Base-by-base conservation (phyloP, 92 coral and sea anemone genomes). In the Chrysogorgia sp. region DNA sequence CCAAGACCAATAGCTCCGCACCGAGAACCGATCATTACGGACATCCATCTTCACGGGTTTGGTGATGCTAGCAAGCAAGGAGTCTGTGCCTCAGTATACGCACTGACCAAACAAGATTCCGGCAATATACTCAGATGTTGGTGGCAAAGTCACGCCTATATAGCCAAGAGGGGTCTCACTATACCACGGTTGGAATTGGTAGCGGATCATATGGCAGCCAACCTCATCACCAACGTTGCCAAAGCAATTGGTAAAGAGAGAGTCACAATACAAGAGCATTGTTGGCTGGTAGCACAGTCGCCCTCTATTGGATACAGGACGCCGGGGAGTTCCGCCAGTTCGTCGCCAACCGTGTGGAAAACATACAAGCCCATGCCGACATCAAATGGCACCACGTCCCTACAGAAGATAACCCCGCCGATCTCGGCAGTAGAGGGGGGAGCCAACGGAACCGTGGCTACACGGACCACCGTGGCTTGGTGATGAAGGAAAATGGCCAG, bases 51-150 rank as follows among this genome's bases (percentile, higher is more conserved):
- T n/a, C n/a, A n/a, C n/a, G n/a, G n/a, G n/a, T n/a, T n/a, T n/a
- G n/a, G n/a, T n/a, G n/a, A n/a, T n/a, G 62, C 29, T 4, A 56
- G 62, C 62, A 56, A 56, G 62, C 62, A 56, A 15, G 62, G 62
- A 22, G 62, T 56, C 62, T 49, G 57, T 10, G 57, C 57, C 13
- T 49, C 57, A 49, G 57, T 49, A 49, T 56, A 12, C 10, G 62
- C 62, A 56, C 62, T 56, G 62, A 56, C 62, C 62, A 56, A 56
- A 56, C 62, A 52, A 52, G 58, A n/a, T n/a, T n/a, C n/a, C n/a
- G n/a, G n/a, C n/a, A n/a, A n/a, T n/a, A n/a, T n/a, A 52, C n/a
- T 32, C 62, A 56, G 62, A 56, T 56, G 62, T 56, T 56, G 17
- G 62, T 56, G 62, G 62, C 62, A 56, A 56, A 56, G 25, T n/a